phyloP scores from a whole-genome alignment of 2,888 invertebrate genomes.

The Exephanes ischioxanthus region DNA sequence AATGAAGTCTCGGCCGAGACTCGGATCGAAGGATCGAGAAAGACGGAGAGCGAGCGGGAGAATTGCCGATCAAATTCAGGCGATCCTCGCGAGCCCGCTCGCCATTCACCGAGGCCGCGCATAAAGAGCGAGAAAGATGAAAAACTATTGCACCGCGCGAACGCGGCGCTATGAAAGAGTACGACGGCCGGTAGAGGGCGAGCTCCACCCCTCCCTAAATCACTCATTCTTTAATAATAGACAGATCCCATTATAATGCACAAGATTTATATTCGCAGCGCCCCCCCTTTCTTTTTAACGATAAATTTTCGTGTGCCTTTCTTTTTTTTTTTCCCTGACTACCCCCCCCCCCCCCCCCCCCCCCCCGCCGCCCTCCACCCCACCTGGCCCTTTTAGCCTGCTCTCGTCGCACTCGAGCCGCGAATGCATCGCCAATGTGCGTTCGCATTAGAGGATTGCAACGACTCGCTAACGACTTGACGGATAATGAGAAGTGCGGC shows the following conservation, averaged over 20 bases:
- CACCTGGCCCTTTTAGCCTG: slow-evolving; percentile 14
- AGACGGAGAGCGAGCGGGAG: slow-evolving; percentile 54
- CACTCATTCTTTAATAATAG: slow-evolving; percentile 85
- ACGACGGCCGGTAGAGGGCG: slow-evolving; percentile 67
- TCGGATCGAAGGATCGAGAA: slow-evolving; percentile 44
- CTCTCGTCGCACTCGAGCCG: slow-evolving; percentile 51
- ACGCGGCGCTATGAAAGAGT: slow-evolving; percentile 61
- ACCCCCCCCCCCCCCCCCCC: slow-evolving; percentile 23
- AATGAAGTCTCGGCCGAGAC: slow-evolving; percentile 66
- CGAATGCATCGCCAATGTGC: slow-evolving; percentile 35
- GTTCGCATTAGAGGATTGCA: slow-evolving; percentile 65
- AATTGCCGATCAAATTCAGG: slow-evolving; percentile 83
- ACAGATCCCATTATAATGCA: slow-evolving; percentile 85
- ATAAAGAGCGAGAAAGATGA: slow-evolving; percentile 34
- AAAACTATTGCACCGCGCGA: slow-evolving; percentile 50
- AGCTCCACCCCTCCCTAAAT: slow-evolving; percentile 85
- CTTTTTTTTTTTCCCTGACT: slow-evolving; percentile 63
- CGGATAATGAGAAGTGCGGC: slow-evolving; percentile 71
- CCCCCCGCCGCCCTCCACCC: slow-evolving; percentile 14
- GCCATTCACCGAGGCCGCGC: slow-evolving; percentile 77
- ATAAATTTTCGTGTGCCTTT: slow-evolving; percentile 82
- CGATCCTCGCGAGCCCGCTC: slow-evolving; percentile 73
- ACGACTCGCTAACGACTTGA: slow-evolving; percentile 72
- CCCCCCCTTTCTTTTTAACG: slow-evolving; percentile 84
- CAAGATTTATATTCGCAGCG: slow-evolving; percentile 84